Base-by-base conservation (phyloP, 2,113 vertebrate species). In the Takifugu flavidus region DNA sequence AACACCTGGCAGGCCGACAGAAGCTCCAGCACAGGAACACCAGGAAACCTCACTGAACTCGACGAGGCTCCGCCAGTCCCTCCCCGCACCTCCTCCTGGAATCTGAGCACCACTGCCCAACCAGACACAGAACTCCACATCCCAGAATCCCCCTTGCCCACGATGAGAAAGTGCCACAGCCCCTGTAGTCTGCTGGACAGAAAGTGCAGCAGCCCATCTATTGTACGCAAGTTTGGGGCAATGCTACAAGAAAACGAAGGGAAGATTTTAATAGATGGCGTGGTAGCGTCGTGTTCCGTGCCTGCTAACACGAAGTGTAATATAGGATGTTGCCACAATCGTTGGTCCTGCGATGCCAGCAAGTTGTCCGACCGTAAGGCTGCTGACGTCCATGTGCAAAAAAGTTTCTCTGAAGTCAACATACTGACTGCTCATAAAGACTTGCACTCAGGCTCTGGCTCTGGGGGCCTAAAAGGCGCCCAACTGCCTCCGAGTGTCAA, bases 21-120 rank as follows among this genome's bases (percentile, higher is more conserved):
- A 62, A 60, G 44, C 8, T 14, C 1, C 2, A 49, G 26, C 29
- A 69, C 74, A 45, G 62, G 71, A 52, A 64, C 67, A 74, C 72
- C 79, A 68, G 75, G 20, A 56, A 28, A 34, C 49, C 57, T 62
- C 49, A 25, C 77, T 53, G 85, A 88, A 51, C 87, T 84, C 59
- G 91, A 78, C 68, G 77, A 76, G 67, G 89, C 86, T 39, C 94
- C 95, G 29, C 93, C 94, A 34, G 70, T 94, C 67, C 95, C 93
- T 78, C 93, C 94, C 56, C 93, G 94, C 59, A 91, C 90, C 77
- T 94, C 94, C 52, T 98, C 96, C 84, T 90, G 94, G 77, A 93
- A 92, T 73, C 79, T 95, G 59, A 89, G 89, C 57, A 85, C 74
- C 52, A 83, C 88, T 52, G 80, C 84, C 45, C 72, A 72, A 3